Evolutionary conservation across 2,113 vertebrate genomes (phyloP).

Genomic region (Oryctolagus cuniculus): mOryCun1.1 NC_091444.1:56707501-56708000

Average conservation of each 20-base stretch:
- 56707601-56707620: too few relatives aligned
- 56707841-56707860: too few relatives aligned
- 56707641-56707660: too few relatives aligned
- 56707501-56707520: too few relatives aligned
- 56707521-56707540: too few relatives aligned
- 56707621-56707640: too few relatives aligned
- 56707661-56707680: too few relatives aligned
- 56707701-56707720: neutral
- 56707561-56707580: too few relatives aligned
- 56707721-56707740: neutral
- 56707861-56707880: neutral
- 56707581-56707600: too few relatives aligned
- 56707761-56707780: neutral
- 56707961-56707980: neutral
- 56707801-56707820: neutral
- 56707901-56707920: neutral
- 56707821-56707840: fast-evolving
- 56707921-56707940: neutral
- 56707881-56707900: neutral
- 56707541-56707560: too few relatives aligned
- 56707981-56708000: neutral
- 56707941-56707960: neutral
- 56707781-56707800: neutral
- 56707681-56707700: neutral
- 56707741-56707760: too few relatives aligned